Percentiles rank a stretch among this genome's conserved stretches.
These are phyloP conservation scores for Gobio occitaniae DNA, from an alignment of 2,797 vertebrate species.

Conservation along the genomic window DNA sequence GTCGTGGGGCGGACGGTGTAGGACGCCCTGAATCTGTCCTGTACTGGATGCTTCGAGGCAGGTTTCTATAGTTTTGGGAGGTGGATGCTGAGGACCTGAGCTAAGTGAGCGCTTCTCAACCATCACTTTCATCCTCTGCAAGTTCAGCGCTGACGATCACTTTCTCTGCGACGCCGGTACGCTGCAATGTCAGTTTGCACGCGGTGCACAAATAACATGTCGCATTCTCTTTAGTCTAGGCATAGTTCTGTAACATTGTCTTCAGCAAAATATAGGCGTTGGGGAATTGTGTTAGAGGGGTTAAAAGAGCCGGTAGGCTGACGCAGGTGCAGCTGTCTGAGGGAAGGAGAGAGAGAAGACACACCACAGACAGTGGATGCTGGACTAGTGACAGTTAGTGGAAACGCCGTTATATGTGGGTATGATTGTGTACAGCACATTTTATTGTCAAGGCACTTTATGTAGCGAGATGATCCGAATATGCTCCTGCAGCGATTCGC, in stretches of 20 bases:
- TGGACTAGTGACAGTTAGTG: slow-evolving; percentile 21
- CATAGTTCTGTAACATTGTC: slow-evolving; percentile 18
- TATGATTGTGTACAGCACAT: slow-evolving; percentile 8
- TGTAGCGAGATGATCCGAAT: neutral
- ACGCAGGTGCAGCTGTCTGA: slow-evolving; percentile 57
- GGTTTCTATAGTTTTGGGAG: slow-evolving; percentile 67
- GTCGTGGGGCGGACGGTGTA: slow-evolving; percentile 72
- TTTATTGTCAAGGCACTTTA: neutral
- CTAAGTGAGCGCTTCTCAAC: slow-evolving; percentile 67
- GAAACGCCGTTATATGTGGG: slow-evolving; percentile 33
- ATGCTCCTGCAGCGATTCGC: slow-evolving; percentile 16
- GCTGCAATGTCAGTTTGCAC: slow-evolving; percentile 59
- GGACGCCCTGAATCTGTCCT: slow-evolving; percentile 70
- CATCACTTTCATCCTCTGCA: slow-evolving; percentile 72
- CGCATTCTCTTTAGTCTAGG: slow-evolving; percentile 51
- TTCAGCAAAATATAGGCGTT: slow-evolving; percentile 3
- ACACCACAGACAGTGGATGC: slow-evolving; percentile 16
- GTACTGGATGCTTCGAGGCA: slow-evolving; percentile 61
- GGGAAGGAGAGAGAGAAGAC: slow-evolving; percentile 38
- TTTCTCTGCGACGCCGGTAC: slow-evolving; percentile 63
- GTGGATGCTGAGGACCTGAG: slow-evolving; percentile 69
- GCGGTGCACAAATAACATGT: slow-evolving; percentile 52
- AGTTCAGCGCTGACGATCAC: slow-evolving; percentile 73
- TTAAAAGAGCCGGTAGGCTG: slow-evolving; percentile 47
- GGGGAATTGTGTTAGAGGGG: slow-evolving; percentile 27